phyloP scores from a whole-genome alignment of 2,113 vertebrate genomes.

The Stictonetta naevosa region DNA sequence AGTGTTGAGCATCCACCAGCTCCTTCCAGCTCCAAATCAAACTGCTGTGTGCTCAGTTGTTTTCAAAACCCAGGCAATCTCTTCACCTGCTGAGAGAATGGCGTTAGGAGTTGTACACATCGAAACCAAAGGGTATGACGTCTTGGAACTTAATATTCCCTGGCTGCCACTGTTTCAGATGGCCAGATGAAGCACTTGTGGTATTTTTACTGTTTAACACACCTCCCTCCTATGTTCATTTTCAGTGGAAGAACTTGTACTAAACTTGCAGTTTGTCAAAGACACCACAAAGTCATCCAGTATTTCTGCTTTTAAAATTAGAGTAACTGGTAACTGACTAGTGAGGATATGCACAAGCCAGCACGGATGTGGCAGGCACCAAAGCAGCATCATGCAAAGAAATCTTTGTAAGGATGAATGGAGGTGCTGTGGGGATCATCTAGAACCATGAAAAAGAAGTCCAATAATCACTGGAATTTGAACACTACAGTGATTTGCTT shows the following conservation, averaged over 20 bases:
- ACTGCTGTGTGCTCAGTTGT: background rate
- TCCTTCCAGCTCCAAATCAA: background rate
- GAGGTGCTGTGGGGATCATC: background rate
- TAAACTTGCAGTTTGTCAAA: background rate
- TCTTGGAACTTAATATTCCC: background rate
- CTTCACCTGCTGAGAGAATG: background rate
- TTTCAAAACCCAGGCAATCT: background rate
- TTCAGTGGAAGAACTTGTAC: background rate
- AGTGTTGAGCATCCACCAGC: background rate
- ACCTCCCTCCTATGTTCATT: background rate
- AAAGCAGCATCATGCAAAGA: background rate
- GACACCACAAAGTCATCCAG: background rate
- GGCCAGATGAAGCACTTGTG: background rate
- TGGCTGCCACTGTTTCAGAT: background rate
- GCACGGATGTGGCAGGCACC: background rate
- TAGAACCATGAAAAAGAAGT: background rate
- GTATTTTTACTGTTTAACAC: background rate
- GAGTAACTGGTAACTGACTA: background rate
- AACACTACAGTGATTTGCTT: background rate
- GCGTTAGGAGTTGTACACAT: background rate
- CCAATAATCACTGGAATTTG: background rate
- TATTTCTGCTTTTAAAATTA: background rate
- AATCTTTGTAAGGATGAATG: background rate
- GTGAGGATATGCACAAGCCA: background rate
- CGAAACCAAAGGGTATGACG: background rate